These are phyloP conservation scores for Acanthosepion pharaonis DNA, from an alignment of 2,888 invertebrate genomes.

Conservation along the genomic window DNA sequence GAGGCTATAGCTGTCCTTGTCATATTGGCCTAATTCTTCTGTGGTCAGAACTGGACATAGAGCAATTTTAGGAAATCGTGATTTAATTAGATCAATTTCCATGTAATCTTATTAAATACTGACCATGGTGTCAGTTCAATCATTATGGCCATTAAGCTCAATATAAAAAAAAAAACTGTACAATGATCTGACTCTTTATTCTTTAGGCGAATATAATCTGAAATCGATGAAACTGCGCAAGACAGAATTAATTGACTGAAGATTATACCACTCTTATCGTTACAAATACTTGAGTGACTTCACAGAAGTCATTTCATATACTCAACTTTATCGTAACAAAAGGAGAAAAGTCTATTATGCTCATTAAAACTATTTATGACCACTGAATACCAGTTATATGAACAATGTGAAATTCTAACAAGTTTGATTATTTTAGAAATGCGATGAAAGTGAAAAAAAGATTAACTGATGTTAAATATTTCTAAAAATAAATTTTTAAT, in stretches of 20 bases:
- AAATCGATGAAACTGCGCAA: not conserved
- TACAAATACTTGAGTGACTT: not conserved
- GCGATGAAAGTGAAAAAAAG: no score
- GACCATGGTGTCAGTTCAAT: not conserved
- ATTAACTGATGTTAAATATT: no score
- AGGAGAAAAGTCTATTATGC: not conserved
- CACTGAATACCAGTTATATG: not conserved
- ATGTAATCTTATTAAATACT: not conserved
- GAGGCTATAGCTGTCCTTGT: not conserved
- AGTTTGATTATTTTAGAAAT: no score
- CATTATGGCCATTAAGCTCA: not conserved
- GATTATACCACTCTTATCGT: not conserved
- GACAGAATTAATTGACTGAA: not conserved
- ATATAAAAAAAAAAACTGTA: not conserved
- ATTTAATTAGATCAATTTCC: slow-evolving; percentile 46
- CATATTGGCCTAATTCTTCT: slow-evolving; percentile 36
- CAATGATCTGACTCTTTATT: not conserved
- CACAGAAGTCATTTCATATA: not conserved
- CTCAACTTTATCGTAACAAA: not conserved
- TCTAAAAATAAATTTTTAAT: no score
- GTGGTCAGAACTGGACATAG: slow-evolving; percentile 49
- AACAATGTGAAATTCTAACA: no score
- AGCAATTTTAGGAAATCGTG: slow-evolving; percentile 50
- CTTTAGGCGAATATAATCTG: not conserved
- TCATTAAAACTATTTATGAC: not conserved